phyloP scores from a whole-genome alignment of 2,113 vertebrate genomes.

The Halcyon malimbica region DNA sequence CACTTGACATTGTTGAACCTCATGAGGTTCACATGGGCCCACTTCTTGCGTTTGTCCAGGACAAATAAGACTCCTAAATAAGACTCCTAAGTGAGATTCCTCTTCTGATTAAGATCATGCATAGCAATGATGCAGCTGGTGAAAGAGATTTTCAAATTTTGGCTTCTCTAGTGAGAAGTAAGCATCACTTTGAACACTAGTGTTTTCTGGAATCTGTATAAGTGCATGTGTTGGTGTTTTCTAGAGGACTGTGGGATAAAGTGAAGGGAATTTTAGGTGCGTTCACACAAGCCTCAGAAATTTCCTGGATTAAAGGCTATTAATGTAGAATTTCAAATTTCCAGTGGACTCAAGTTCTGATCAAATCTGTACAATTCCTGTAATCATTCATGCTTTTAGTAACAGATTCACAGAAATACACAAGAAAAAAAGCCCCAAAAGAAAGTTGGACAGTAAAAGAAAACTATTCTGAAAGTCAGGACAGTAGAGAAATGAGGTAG shows the following conservation, averaged over 20 bases:
- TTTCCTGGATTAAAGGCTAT: neutral
- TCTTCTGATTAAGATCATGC: neutral
- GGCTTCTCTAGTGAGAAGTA: neutral
- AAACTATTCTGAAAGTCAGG: neutral
- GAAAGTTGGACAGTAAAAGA: neutral
- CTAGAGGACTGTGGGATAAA: neutral
- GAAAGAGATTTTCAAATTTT: neutral
- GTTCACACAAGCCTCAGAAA: neutral
- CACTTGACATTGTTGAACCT: neutral
- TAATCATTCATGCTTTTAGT: neutral
- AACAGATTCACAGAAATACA: neutral
- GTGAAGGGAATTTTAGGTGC: neutral
- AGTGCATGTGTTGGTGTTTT: neutral
- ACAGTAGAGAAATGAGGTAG: neutral
- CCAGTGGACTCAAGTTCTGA: neutral
- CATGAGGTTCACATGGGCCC: neutral
- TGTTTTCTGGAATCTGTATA: neutral
- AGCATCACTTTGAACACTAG: neutral
- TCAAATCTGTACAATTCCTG: neutral
- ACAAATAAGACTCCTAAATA: neutral
- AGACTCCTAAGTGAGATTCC: neutral
- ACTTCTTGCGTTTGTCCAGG: neutral
- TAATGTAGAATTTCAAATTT: neutral
- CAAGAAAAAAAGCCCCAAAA: neutral
- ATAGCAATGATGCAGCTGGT: neutral